These are phyloP conservation scores for Ectropis crepuscularia DNA, from an alignment of 2,888 invertebrate species.

Conservation along the genomic window DNA sequence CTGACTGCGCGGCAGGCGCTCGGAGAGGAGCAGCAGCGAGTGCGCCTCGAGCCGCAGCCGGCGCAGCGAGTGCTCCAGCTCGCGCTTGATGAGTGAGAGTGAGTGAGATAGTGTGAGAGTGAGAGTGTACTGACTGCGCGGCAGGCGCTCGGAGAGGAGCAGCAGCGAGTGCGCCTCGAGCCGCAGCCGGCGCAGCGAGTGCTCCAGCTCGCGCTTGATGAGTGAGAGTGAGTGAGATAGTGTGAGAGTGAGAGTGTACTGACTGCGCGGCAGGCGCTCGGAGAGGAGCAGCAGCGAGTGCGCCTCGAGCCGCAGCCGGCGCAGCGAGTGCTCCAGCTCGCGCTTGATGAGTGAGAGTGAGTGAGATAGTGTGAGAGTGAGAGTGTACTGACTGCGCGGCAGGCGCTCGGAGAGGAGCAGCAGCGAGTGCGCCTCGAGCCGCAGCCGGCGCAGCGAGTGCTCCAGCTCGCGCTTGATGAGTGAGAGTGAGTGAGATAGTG, in stretches of 20 bases:
- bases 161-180: slow-evolving; percentile 89
- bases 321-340: slow-evolving; percentile 88
- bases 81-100: too few relatives aligned
- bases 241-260: slow-evolving; percentile 38
- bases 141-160: slow-evolving; percentile 78
- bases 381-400: slow-evolving; percentile 54
- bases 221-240: too few relatives aligned
- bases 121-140: slow-evolving; percentile 53
- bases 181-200: slow-evolving; percentile 87
- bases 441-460: slow-evolving; percentile 87
- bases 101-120: too few relatives aligned
- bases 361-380: too few relatives aligned
- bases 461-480: slow-evolving; percentile 88
- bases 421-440: slow-evolving; percentile 88
- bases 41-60: too few relatives aligned
- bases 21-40: too few relatives aligned
- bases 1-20: too few relatives aligned
- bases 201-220: slow-evolving; percentile 87
- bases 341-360: too few relatives aligned
- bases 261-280: slow-evolving; percentile 58
- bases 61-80: too few relatives aligned
- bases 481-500: too few relatives aligned
- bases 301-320: slow-evolving; percentile 88
- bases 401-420: slow-evolving; percentile 83
- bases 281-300: slow-evolving; percentile 88